Conservation (phyloP, 1,140 invertebrate species). For the Neomicropteryx cornuta region DNA sequence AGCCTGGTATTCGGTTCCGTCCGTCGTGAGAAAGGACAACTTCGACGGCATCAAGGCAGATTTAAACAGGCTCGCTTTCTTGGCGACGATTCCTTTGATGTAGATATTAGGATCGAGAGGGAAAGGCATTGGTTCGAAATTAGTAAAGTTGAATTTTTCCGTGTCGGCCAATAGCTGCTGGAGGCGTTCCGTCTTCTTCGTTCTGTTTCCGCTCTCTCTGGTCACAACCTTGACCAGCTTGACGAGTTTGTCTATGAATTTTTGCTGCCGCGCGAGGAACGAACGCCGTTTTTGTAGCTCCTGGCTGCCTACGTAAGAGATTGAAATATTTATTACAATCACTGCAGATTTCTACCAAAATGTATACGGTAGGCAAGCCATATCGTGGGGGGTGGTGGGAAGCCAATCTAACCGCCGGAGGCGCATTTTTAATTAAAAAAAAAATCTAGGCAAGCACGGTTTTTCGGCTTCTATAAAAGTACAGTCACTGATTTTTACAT, state of each 20-base stretch:
- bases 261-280: constrained; percentile 71
- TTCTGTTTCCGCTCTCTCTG: constrained; percentile 82
- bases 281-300: constrained; percentile 59
- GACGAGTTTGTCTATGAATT: constrained; percentile 86
- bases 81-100: constrained; percentile 83
- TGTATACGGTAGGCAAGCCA: too few relatives aligned
- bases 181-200: constrained; percentile 83
- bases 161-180: constrained; percentile 72
- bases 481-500: too few relatives aligned
- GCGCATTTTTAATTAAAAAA: too few relatives aligned
- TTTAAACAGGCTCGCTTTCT: constrained; percentile 89
- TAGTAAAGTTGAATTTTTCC: constrained; percentile 76
- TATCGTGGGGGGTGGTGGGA: too few relatives aligned
- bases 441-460: too few relatives aligned
- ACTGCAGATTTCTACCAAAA: too few relatives aligned
- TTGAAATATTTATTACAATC: too few relatives aligned
- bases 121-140: constrained; percentile 87
- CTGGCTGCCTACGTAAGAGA: constrained; percentile 38
- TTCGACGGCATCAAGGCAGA: constrained; percentile 96
- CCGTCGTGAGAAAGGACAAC: constrained; percentile 78
- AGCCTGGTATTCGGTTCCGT: constrained; percentile 81
- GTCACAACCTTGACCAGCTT: constrained; percentile 84
- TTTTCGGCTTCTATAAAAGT: too few relatives aligned
- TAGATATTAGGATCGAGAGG: constrained; percentile 86
- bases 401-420: too few relatives aligned